Evolutionary conservation across 2,113 vertebrate genomes (phyloP), one percentile per base, ranked within the genome.

Genomic region (Telmatochromis sp.): DNA sequence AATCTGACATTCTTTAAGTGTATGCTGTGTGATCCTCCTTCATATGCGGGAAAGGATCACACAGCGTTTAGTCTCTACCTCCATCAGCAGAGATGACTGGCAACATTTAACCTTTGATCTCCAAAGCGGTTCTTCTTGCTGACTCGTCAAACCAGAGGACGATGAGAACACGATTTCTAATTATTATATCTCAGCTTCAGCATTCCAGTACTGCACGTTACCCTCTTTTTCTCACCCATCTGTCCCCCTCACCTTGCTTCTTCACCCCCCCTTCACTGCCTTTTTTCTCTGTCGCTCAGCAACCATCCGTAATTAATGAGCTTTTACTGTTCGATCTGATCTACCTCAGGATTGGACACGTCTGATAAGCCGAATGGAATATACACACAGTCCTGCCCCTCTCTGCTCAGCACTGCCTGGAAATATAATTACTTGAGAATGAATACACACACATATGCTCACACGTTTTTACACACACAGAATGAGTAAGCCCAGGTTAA

Each of bases 281-380:
- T 40, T 51, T 55, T 87, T 75, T 58, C 84, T 84, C 86, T 37
- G 94, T 94, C 91, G 86, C 93, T 83, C 93, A 90, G 93, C 95
- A 95, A 93, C 92, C 92, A 90, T 91, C 85, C 6, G 86, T 96
- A 96, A 97, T 96, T 96, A 96, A 95, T 96, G 92, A 92, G 95
- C 90, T 93, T 96, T 96, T 95, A 96, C 94, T 91, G 89, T 91
- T 90, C 54, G 78, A 95, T 96, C 94, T 95, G 95, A 96, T 96
- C 93, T 93, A 80, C 86, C 91, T 94, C 90, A 57, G 90, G 91
- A 94, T 95, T 95, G 94, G 94, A 96, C 94, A 94, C 82, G 89
- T 95, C 91, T 95, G 91, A 95, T 96, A 95, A 96, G 92, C 91
- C 51, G 79, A 95, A 95, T 93, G 94, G 89, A 95, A 94, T 91